Evolutionary conservation across 2,797 vertebrate species (phyloP), one percentile per base, ranked within the genome.

Genomic region (Coregonus sp.): DNA sequence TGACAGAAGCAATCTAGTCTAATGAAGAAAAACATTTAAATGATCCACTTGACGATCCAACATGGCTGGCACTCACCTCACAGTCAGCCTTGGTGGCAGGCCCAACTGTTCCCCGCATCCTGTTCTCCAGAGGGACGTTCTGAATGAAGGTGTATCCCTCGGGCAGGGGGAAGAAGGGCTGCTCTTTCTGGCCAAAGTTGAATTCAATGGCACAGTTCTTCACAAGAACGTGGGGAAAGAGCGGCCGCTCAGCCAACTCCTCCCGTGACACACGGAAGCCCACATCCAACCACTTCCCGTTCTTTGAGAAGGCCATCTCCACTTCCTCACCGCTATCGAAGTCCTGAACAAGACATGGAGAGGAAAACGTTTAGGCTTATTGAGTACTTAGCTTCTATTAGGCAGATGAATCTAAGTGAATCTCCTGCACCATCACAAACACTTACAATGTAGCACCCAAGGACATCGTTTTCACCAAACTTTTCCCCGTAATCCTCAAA

Each of bases 121-220:
- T 94, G 59, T 96, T 90, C 12, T 92, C 91, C 73, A 96, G 81
- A 1, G 83, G 88, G 0, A 96, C 88, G 6, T 95, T 89, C 80
- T 97, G 96, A 85, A 98, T 95, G 91, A 95, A 96, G 37, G 93
- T 95, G 88, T 95, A 98, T 1, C 96, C 97, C 0, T 96, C 95
- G 0, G 94, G 94, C 1, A 91, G 78, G 0, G 93, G 90, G 79
- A 93, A 96, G 87, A 93, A 97, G 0, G 97, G 90, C 74, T 95
- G 93, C 1, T 75, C 80, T 47, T 91, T 93, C 86, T 98, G 97
- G 14, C 97, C 97, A 0, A 98, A 98, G 90, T 98, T 98, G 90
- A 98, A 98, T 79, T 98, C 96, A 0, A 98, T 93, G 0, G 96
- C 94, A 40, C 96, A 98, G 72, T 98, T 98, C 88, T 98, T 98